These are phyloP conservation scores for Microctenopoma lineatum DNA, from an alignment of 2,797 vertebrate species.

Conservation along the genomic window DNA sequence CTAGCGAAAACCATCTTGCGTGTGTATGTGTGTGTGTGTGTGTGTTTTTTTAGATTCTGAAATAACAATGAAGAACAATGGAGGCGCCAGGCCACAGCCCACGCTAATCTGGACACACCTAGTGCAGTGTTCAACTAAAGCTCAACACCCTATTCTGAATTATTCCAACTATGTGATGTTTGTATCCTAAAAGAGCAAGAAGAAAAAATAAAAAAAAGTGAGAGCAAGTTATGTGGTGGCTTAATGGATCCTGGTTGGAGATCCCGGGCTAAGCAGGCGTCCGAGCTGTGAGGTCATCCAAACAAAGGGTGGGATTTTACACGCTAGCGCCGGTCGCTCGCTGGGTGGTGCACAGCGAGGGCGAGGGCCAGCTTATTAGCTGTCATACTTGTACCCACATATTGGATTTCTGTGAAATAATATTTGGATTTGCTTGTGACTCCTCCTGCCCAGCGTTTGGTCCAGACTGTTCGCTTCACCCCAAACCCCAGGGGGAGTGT, in stretches of 20 bases:
- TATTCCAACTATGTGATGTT: conserved; percentile 46
- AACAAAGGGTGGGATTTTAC: conserved; percentile 59
- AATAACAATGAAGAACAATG: conserved; percentile 77
- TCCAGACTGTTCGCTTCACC: conserved; percentile 60
- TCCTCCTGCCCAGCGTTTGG: conserved; percentile 54
- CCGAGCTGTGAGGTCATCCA: conserved; percentile 67
- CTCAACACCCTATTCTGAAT: conserved; percentile 22
- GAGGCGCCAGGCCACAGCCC: conserved; percentile 68
- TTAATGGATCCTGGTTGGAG: conserved; percentile 54
- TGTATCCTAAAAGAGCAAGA: conserved; percentile 23
- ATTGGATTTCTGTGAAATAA: conserved; percentile 80
- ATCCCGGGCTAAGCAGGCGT: conserved; percentile 48
- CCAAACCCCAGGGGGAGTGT: conserved; percentile 60
- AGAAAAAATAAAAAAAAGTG: conserved; percentile 51
- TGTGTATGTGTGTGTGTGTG: conserved; percentile 21
- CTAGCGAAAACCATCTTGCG: conserved; percentile 66
- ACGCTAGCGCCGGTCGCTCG: conserved; percentile 47
- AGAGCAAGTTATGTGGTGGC: conserved; percentile 49
- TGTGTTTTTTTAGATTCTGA: conserved; percentile 57
- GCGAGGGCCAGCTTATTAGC: conserved; percentile 72
- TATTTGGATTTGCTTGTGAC: conserved; percentile 77
- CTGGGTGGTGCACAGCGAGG: conserved; percentile 72
- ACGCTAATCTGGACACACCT: conserved; percentile 69
- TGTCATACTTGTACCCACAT: conserved; percentile 76
- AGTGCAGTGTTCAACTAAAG: conserved; percentile 47